Conservation (phyloP, 2,113 vertebrate genomes). For the Cyprinodon tularosa region DNA sequence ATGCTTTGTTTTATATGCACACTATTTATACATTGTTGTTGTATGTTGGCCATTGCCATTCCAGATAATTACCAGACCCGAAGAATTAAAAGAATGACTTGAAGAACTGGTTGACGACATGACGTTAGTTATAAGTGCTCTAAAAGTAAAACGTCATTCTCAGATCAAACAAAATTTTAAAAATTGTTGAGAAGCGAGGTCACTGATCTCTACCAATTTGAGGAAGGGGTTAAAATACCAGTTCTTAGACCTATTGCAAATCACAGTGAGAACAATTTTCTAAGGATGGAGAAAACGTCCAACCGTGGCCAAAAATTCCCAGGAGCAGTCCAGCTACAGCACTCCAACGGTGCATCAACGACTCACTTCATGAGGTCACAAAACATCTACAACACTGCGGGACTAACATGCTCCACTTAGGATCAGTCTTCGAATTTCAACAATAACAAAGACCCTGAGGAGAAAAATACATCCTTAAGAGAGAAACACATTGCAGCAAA, state of each 20-base stretch:
- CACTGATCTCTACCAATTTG: neutral
- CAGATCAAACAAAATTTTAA: neutral
- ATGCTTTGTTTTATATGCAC: neutral
- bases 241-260: neutral
- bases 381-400: neutral
- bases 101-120: too few species aligned
- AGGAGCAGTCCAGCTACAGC: neutral
- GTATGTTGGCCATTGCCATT: too few species aligned
- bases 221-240: neutral
- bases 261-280: neutral
- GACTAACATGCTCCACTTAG: neutral
- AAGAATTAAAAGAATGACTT: neutral
- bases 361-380: neutral
- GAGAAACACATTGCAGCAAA: too few species aligned
- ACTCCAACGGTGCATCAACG: neutral
- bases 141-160: neutral
- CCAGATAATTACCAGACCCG: neutral
- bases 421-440: neutral
- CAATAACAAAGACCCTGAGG: too few species aligned
- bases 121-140: neutral
- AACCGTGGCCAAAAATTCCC: neutral
- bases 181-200: neutral
- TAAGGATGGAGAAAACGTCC: neutral
- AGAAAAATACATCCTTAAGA: too few species aligned
- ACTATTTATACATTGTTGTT: neutral